Conservation (phyloP, 2,113 vertebrate species). For the Symphodus melops region DNA sequence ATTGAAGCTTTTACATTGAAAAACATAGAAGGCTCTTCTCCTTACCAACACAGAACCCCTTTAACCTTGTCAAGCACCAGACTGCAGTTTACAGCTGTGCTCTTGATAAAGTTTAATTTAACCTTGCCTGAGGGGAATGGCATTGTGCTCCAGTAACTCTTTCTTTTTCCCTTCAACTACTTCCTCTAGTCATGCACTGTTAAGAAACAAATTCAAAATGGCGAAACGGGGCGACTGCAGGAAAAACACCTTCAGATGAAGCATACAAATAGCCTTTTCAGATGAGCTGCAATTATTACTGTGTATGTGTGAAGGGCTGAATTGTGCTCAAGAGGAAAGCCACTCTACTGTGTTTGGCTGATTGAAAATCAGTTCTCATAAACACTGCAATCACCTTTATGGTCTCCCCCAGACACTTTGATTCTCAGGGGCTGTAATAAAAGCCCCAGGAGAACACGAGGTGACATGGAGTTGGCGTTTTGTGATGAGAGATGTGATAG, state of each 20-base stretch:
- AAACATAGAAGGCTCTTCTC: constrained; percentile 13
- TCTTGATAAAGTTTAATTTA: constrained; percentile 64
- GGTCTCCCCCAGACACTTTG: constrained; percentile 65
- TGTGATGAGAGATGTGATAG: constrained; percentile 44
- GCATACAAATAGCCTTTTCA: constrained; percentile 54
- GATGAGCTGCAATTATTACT: constrained; percentile 70
- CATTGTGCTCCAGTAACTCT: constrained; percentile 52
- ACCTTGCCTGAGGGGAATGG: constrained; percentile 55
- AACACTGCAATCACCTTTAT: constrained; percentile 76
- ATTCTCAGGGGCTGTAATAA: constrained; percentile 63
- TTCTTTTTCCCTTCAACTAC: constrained; percentile 41
- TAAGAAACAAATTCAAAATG: constrained; percentile 41
- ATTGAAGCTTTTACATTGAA: constrained; percentile 2
- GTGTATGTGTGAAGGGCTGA: constrained; percentile 60
- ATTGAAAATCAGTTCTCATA: constrained; percentile 77
- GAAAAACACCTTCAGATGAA: constrained; percentile 41
- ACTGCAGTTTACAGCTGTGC: constrained; percentile 41
- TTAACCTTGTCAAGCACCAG: constrained; percentile 52
- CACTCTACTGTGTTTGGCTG: constrained; percentile 62
- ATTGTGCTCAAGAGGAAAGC: constrained; percentile 73
- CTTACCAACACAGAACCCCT: constrained; percentile 29
- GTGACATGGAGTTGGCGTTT: constrained; percentile 54
- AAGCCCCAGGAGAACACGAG: constrained; percentile 45
- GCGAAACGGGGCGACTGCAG: background rate
- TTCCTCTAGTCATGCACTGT: constrained; percentile 44